Evolutionary conservation across 1,140 invertebrate genomes (phyloP).

Genomic region (Ctenoplectra terminalis): DNA sequence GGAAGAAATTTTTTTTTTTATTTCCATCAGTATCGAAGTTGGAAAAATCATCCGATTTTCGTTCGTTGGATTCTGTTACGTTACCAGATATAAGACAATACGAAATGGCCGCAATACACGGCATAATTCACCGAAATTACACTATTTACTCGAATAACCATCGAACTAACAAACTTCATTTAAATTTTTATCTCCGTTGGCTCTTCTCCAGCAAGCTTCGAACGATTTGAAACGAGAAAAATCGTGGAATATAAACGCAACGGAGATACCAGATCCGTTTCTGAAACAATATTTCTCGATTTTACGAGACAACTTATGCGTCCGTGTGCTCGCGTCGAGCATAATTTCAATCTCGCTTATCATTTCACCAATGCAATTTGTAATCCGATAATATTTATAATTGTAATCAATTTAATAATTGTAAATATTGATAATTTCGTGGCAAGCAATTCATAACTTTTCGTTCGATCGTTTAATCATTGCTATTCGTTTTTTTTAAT

Average conservation of each 20-base stretch:
- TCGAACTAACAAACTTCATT: slow-evolving; percentile 55
- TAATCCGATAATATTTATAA: too few relatives aligned
- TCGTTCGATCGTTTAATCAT: too few relatives aligned
- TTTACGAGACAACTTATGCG: slow-evolving; percentile 37
- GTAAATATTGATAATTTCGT: neutral
- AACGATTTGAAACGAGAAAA: slow-evolving; percentile 40
- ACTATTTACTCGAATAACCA: slow-evolving; percentile 43
- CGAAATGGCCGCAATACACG: neutral
- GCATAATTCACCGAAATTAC: slow-evolving; percentile 40
- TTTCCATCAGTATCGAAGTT: too few relatives aligned
- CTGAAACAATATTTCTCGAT: slow-evolving; percentile 39
- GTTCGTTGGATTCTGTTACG: neutral
- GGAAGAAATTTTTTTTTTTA: too few relatives aligned
- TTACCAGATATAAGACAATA: neutral
- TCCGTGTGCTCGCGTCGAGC: too few relatives aligned
- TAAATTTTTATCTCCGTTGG: slow-evolving; percentile 54
- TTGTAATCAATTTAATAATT: too few relatives aligned
- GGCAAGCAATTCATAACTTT: neutral
- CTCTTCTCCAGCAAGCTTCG: slow-evolving; percentile 23
- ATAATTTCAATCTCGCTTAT: neutral
- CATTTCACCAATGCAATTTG: neutral
- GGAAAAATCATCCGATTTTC: neutral
- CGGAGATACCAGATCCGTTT: slow-evolving; percentile 14
- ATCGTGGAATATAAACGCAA: slow-evolving; percentile 28
- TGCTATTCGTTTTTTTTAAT: too few relatives aligned